Percentiles rank a stretch among this genome's conserved stretches.
Conservation (phyloP, 2,888 invertebrate species). For the Oligia latruncula region DNA sequence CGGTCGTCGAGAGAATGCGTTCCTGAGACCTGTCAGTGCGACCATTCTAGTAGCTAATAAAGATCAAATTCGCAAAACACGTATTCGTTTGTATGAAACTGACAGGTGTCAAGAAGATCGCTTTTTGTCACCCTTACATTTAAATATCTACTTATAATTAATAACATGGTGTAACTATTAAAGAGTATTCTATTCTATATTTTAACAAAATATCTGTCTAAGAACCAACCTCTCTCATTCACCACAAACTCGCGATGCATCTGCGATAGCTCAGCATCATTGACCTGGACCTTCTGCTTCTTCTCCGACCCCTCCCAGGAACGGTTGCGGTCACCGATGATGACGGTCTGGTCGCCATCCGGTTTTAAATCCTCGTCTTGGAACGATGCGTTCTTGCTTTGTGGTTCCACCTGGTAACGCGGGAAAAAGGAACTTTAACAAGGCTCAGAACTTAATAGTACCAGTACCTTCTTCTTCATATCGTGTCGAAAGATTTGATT, state of each 20-base stretch:
- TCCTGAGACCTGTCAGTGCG: no score
- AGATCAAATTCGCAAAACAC: no score
- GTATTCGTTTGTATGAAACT: no score
- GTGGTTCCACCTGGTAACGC: conserved; percentile 66
- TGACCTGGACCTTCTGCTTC: conserved; percentile 74
- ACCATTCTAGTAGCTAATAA: no score
- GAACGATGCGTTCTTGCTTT: conserved; percentile 77
- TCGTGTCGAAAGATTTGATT: background rate
- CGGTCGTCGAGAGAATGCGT: no score
- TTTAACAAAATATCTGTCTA: background rate
- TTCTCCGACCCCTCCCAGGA: conserved; percentile 75
- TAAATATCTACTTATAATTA: no score
- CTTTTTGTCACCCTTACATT: no score
- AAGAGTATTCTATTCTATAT: background rate
- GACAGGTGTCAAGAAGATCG: no score
- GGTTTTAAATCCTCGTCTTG: conserved; percentile 73
- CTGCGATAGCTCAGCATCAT: conserved; percentile 76
- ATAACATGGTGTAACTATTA: background rate
- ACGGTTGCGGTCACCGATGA: conserved; percentile 72
- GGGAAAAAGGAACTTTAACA: background rate
- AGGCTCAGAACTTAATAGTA: background rate
- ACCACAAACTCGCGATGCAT: conserved; percentile 80
- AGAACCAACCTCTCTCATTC: conserved; percentile 78
- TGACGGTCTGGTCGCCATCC: conserved; percentile 60
- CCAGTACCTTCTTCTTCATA: background rate